A percentile compares a stretch with the other conserved stretches of the same genome.
These are phyloP conservation scores for Trachemys scripta DNA, from an alignment of 2,113 vertebrate genomes.

Conservation along the genomic window DNA sequence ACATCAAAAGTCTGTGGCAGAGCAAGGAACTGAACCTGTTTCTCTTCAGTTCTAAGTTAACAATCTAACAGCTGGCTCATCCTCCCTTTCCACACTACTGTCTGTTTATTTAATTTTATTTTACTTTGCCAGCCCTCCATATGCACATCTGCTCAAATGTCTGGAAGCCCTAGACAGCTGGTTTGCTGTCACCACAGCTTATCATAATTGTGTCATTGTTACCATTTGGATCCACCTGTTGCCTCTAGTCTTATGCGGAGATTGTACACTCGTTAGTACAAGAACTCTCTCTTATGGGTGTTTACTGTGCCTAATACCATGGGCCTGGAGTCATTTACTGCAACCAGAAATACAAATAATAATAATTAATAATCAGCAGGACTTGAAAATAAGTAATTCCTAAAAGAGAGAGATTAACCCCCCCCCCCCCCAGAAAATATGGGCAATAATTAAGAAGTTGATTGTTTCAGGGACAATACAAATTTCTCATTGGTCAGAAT, in stretches of 20 bases:
- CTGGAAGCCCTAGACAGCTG: background rate
- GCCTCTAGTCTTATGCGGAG: background rate
- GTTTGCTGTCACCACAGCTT: background rate
- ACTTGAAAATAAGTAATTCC: accelerated
- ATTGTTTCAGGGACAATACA: accelerated
- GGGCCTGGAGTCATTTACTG: accelerated
- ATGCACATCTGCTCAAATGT: background rate
- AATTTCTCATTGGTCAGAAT: background rate
- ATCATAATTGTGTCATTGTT: background rate
- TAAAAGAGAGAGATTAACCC: background rate
- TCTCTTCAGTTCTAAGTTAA: background rate
- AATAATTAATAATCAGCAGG: accelerated
- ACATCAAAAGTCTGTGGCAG: background rate
- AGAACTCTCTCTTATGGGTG: background rate
- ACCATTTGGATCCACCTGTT: background rate
- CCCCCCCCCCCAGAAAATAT: background rate
- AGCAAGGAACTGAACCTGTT: background rate
- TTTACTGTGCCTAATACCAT: accelerated
- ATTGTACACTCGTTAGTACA: background rate
- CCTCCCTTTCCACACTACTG: background rate
- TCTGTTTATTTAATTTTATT: background rate
- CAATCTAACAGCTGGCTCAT: background rate
- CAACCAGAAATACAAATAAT: background rate
- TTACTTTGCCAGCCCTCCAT: background rate
- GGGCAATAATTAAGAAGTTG: background rate